A percentile compares a stretch with the other conserved stretches of the same genome.
Conservation (phyloP, 2,797 vertebrate species). For the Labeo calbasu region DNA sequence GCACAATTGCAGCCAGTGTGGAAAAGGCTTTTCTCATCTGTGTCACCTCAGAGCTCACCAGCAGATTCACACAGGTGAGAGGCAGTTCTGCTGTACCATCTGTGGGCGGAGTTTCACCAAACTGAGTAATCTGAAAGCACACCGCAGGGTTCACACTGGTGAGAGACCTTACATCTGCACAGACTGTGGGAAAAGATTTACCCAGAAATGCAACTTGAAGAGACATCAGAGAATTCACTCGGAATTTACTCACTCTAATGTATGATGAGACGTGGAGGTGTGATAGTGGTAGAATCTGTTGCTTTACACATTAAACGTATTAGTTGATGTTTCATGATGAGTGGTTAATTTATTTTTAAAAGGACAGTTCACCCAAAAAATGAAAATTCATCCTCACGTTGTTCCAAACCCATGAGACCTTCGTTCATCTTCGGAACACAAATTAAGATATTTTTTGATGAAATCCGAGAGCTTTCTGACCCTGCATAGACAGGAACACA, state of each 20-base stretch:
- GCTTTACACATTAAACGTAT: neutral
- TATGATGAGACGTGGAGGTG: conserved; percentile 33
- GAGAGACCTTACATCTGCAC: conserved; percentile 81
- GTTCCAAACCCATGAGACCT: no score
- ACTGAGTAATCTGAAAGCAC: conserved; percentile 83
- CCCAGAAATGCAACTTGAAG: conserved; percentile 83
- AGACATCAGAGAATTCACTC: conserved; percentile 81
- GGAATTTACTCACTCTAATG: conserved; percentile 26
- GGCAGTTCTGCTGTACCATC: conserved; percentile 80
- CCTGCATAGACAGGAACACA: no score
- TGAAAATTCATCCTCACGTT: no score
- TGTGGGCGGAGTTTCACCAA: conserved; percentile 83
- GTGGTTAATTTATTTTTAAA: conserved; percentile 1
- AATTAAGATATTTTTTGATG: no score
- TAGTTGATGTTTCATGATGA: neutral
- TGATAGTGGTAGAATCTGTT: neutral
- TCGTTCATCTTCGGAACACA: no score
- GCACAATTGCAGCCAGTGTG: conserved; percentile 75
- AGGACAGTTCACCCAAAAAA: no score
- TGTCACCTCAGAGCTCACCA: conserved; percentile 81
- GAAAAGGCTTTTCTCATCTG: conserved; percentile 79
- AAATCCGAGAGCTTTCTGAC: no score
- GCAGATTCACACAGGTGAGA: conserved; percentile 81
- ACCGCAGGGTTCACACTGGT: conserved; percentile 80
- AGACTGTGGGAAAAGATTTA: conserved; percentile 82